These are phyloP conservation scores for Venusia cambrica DNA, from an alignment of 2,888 invertebrate species.

Conservation along the genomic window DNA sequence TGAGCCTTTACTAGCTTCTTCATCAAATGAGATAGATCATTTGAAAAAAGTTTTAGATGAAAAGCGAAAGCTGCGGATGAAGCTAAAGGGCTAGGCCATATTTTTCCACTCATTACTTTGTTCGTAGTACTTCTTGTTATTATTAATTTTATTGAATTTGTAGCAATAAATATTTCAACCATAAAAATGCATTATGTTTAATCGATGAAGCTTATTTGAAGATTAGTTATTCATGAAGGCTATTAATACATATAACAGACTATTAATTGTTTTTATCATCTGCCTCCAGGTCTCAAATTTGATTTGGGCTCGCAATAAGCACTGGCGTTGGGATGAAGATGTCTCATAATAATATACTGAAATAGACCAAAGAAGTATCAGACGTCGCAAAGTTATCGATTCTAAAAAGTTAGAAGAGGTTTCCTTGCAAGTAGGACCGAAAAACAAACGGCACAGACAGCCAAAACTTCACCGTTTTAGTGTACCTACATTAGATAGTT, in stretches of 20 bases:
- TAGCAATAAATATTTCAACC: constrained; percentile 10
- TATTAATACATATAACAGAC: neutral
- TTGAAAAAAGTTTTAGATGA: constrained; percentile 73
- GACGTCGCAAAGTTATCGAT: constrained; percentile 17
- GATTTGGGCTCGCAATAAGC: constrained; percentile 41
- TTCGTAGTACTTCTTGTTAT: constrained; percentile 12
- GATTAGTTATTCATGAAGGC: too few relatives aligned
- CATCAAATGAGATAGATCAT: constrained; percentile 65
- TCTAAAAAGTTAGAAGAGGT: constrained; percentile 3
- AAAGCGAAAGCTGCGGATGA: constrained; percentile 61
- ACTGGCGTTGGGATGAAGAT: constrained; percentile 52
- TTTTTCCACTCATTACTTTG: constrained; percentile 13
- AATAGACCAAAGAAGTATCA: constrained; percentile 35
- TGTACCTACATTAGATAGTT: too few relatives aligned
- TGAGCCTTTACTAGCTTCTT: constrained; percentile 28
- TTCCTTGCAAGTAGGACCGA: too few relatives aligned
- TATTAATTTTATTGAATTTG: constrained; percentile 23
- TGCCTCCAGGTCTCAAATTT: constrained; percentile 9
- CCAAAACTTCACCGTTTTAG: too few relatives aligned
- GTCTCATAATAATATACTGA: constrained; percentile 49
- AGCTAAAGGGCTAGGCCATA: constrained; percentile 36
- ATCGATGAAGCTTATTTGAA: too few relatives aligned
- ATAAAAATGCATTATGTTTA: too few relatives aligned
- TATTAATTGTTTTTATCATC: constrained; percentile 6
- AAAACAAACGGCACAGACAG: too few relatives aligned